A percentile compares a stretch with the other conserved stretches of the same genome.
Evolutionary conservation across 2,888 invertebrate genomes (phyloP).

Genomic region (Nebria salina): DNA sequence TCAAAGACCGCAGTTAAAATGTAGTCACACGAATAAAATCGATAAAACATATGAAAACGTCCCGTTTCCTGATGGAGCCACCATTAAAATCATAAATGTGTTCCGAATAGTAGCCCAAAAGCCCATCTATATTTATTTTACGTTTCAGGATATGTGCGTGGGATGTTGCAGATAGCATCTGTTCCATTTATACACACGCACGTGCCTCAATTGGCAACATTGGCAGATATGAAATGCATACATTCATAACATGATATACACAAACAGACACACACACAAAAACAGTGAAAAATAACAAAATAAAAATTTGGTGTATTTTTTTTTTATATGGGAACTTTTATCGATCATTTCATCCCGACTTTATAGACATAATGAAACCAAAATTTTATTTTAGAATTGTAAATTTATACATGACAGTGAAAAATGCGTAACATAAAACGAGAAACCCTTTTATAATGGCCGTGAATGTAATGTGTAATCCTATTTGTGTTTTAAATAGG

Average conservation of each 20-base stretch:
- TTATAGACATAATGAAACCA: neutral
- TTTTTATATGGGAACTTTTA: neutral
- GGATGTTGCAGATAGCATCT: neutral
- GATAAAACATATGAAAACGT: neutral
- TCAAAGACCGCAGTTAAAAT: no score
- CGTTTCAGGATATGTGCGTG: neutral
- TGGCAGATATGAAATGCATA: conserved; percentile 42
- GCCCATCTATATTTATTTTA: neutral
- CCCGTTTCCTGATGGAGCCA: neutral
- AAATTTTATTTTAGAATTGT: neutral
- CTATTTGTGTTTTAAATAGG: neutral
- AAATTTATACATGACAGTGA: neutral
- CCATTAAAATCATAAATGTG: neutral
- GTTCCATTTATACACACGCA: conserved; percentile 5
- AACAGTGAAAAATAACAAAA: neutral
- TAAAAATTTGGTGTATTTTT: neutral
- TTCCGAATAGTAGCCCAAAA: neutral
- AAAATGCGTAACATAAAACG: neutral
- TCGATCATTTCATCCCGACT: neutral
- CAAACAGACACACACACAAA: neutral
- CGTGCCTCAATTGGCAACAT: conserved; percentile 37
- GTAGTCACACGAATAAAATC: neutral
- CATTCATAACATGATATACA: conserved; percentile 34
- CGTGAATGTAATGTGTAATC: neutral
- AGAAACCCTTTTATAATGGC: neutral